Evolutionary conservation across 2,113 vertebrate genomes (phyloP), one percentile per base, ranked within the genome.

Genomic region (Apus apus): DNA sequence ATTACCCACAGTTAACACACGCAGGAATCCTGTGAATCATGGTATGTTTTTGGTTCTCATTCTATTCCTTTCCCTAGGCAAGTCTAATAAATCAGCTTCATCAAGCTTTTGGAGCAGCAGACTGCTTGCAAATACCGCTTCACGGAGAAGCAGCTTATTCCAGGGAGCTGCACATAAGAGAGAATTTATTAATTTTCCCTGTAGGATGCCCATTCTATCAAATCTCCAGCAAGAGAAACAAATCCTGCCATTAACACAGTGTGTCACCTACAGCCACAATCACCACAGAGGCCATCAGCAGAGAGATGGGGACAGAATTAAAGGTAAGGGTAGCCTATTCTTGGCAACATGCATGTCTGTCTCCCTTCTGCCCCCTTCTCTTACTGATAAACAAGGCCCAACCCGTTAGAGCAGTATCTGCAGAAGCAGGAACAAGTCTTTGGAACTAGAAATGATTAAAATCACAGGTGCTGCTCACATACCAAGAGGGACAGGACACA

Each of bases 391-490:
- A 77, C 43, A 86, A 96, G 86, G 82, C 85, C 87, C 80, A 88
- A 75, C 92, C 92, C 51, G 65, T 66, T 32, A 83, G 75, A 95
- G 94, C 36, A 87, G 62, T 38, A 92, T 85, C 66, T 96, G 85
- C 87, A 95, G 75, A 94, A 88, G 87, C 79, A 97, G 86, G 76
- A 93, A 64, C 85, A 92, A 84, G 89, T 96, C 96, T 97, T 96
- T 96, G 94, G 94, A 97, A 96, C 71, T 87, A 95, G 89, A 95
- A 97, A 96, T 53, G 43, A 68, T 94, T 96, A 96, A 96, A 96
- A 96, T 93, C 53, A 86, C 85, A 96, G 89, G 91, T 92, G 89
- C 84, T 51, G 3, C 57, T 81, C 79, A 58, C 83, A 89, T 66
- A 94, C 71, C 76, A 78, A 68, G 71, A 95, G 85, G 18, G 30